A percentile compares a stretch with the other conserved stretches of the same genome.
Evolutionary conservation across 2,888 invertebrate species (phyloP).

Genomic region (Helleia helle): DNA sequence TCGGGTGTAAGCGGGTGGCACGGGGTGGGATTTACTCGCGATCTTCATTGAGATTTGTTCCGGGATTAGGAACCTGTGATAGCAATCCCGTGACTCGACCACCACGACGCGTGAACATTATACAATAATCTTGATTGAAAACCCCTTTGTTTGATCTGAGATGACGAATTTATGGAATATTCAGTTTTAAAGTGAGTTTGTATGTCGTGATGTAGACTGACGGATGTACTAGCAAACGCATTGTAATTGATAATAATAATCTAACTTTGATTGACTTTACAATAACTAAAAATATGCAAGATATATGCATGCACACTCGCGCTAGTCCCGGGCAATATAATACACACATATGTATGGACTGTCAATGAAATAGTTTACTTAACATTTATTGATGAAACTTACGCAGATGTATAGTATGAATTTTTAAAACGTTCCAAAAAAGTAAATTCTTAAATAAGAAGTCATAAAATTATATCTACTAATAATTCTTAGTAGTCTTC

Average conservation of each 20-base stretch:
- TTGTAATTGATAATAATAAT: background rate
- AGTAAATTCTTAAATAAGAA: no score
- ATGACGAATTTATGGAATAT: background rate
- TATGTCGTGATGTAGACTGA: background rate
- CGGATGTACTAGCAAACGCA: no score
- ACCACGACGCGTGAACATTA: slow-evolving; percentile 9
- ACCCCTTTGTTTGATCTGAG: background rate
- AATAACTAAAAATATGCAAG: background rate
- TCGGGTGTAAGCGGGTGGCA: slow-evolving; percentile 38
- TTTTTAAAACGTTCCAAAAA: no score
- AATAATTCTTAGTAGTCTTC: no score
- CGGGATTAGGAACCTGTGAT: slow-evolving; percentile 67
- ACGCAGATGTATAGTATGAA: no score
- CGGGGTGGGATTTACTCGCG: slow-evolving; percentile 55
- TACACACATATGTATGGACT: no score
- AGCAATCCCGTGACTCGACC: slow-evolving; percentile 33
- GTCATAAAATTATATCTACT: no score
- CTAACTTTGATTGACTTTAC: background rate
- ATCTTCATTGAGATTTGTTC: slow-evolving; percentile 74
- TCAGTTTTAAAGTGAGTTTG: background rate
- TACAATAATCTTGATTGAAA: slow-evolving; percentile 11
- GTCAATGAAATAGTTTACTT: no score
- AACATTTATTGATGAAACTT: no score
- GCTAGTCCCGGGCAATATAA: no score
- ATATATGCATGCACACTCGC: no score